Evolutionary conservation across 2,797 vertebrate species (phyloP), one percentile per base, ranked within the genome.

Genomic region (Typhlichthys eigenmanni): DNA sequence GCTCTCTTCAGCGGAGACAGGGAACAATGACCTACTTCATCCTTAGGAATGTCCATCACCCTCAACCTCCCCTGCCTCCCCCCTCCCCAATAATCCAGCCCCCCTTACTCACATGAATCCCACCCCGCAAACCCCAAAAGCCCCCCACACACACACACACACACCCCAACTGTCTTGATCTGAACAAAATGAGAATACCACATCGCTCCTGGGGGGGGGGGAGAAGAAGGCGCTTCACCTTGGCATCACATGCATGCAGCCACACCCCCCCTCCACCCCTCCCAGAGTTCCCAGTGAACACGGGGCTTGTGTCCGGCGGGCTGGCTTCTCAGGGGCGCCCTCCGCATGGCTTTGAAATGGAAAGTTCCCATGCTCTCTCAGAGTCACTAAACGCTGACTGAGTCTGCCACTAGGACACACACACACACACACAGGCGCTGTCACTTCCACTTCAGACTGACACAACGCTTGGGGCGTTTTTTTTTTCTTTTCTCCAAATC

Each of bases 1-100:
- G 84, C 85, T 88, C 88, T 90, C 92, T 92, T 92, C 90, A 89
- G 76, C 83, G 72, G 81, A 91, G 89, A 91, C 85, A 55, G 75
- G 77, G 86, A 93, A 93, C 92, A 94, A 94, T 92, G 90, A 91
- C 89, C 90, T 91, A 91, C 89, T 93, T 93, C 91, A 93, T 94
- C 90, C 88, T 85, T 69, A 89, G 92, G 92, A 94, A 94, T 93
- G 90, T 85, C 85, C 87, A 71, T 76, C 83, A 69, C 80, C 75
- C 82, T 71, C 74, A 68, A 43, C 71, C 62, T 43, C 68, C 68
- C 71, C 63, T 64, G 72, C 61, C 74, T 71, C 62, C 71, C 71
- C 77, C 57, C 50, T 60, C 75, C 57, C 70, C 69, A 84, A 86
- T 85, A 83, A 87, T 84, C 82, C 84, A 79, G 52, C 38, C 62